Conservation (phyloP, 2,113 vertebrate species). For the Oreochromis aureus region DNA sequence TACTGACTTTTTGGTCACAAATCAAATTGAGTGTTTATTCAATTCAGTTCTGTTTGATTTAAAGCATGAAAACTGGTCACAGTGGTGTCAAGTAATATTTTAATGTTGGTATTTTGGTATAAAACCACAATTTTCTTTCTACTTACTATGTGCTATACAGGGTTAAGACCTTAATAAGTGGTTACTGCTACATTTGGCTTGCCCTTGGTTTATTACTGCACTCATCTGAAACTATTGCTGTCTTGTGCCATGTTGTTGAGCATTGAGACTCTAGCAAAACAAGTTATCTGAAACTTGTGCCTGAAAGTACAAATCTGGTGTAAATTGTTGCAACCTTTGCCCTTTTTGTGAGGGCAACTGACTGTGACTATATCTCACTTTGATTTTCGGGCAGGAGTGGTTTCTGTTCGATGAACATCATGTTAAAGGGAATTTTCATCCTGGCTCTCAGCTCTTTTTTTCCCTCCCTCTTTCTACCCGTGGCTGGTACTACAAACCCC, state of each 20-base stretch:
- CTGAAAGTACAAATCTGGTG: slow-evolving; percentile 1
- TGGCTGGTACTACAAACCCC: not conserved
- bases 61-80: not conserved
- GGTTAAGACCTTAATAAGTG: not conserved
- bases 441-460: not conserved
- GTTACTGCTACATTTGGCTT: not conserved
- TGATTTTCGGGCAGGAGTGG: slow-evolving; percentile 20
- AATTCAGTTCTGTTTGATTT: not conserved
- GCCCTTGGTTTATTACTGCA: not conserved
- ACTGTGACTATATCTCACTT: not conserved
- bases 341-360: not conserved
- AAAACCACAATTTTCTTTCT: not conserved
- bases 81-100: not conserved
- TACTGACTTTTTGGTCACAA: not conserved
- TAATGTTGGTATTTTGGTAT: not conserved
- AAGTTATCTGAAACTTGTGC: not conserved
- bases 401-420: slow-evolving; percentile 14
- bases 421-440: slow-evolving; percentile 16
- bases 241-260: not conserved
- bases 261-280: not conserved
- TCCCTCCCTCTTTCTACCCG: not conserved
- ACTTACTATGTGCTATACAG: not conserved
- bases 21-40: not conserved
- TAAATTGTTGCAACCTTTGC: slow-evolving; percentile 20
- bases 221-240: not conserved